Evolutionary conservation across 2,888 invertebrate genomes (phyloP).

Genomic region (Pseudanteris insignis): DNA sequence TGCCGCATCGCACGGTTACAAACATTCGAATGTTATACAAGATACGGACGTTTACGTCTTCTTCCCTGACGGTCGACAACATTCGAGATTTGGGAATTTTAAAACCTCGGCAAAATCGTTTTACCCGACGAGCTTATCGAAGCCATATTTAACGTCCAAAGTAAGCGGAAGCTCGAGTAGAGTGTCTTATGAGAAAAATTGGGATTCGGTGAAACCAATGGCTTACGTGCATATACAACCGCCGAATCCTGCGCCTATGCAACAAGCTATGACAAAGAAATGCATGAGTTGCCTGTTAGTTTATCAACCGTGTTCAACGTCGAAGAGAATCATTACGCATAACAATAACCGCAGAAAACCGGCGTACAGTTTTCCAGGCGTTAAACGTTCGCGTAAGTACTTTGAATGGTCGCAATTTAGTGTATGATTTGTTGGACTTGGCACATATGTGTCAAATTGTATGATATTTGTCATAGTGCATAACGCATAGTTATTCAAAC

Average conservation of each 20-base stretch:
- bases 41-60: slow-evolving; percentile 26
- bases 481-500: no score
- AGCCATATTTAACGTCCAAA: slow-evolving; percentile 4
- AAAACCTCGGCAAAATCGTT: neutral
- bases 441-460: no score
- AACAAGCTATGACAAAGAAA: slow-evolving; percentile 52
- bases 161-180: neutral
- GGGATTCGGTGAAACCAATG: slow-evolving; percentile 49
- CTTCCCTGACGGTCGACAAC: slow-evolving; percentile 12
- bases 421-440: neutral
- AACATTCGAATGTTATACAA: slow-evolving; percentile 13
- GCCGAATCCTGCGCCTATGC: slow-evolving; percentile 43
- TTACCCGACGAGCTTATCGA: neutral
- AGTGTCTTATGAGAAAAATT: slow-evolving; percentile 9
- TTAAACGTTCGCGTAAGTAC: slow-evolving; percentile 54
- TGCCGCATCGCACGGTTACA: neutral
- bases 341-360: slow-evolving; percentile 35
- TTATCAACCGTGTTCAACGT: slow-evolving; percentile 58
- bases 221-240: slow-evolving; percentile 62
- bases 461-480: no score
- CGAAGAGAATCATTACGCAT: slow-evolving; percentile 49
- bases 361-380: slow-evolving; percentile 53
- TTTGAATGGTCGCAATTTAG: neutral
- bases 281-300: slow-evolving; percentile 60
- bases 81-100: neutral